phyloP scores from a whole-genome alignment of 2,888 invertebrate species.

The Stenolophus ochropezus region DNA sequence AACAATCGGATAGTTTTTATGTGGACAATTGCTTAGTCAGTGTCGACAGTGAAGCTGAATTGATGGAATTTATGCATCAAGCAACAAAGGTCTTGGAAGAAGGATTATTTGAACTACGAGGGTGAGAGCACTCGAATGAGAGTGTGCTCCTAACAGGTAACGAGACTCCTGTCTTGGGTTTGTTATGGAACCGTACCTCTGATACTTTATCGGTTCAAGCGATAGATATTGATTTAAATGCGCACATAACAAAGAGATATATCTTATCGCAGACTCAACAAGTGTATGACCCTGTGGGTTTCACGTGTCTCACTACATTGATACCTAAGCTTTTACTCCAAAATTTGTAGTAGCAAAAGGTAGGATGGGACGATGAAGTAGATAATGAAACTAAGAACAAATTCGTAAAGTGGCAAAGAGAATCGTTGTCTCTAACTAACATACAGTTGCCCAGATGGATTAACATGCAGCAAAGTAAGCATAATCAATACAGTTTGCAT shows the following conservation, averaged over 20 bases:
- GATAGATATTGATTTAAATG: not conserved
- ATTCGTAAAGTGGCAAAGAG: not conserved
- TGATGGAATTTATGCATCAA: slow-evolving; percentile 54
- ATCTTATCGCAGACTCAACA: slow-evolving; percentile 60
- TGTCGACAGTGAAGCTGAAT: not conserved
- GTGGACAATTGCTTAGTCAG: not conserved
- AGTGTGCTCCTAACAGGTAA: slow-evolving; percentile 36
- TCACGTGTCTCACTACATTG: slow-evolving; percentile 61
- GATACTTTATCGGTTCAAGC: not conserved
- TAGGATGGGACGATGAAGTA: slow-evolving; percentile 35
- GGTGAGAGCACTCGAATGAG: slow-evolving; percentile 13
- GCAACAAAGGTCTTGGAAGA: not conserved
- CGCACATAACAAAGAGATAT: slow-evolving; percentile 12
- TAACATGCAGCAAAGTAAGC: not conserved
- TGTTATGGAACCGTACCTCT: slow-evolving; percentile 49
- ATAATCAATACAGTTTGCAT: not conserved
- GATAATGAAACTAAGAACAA: not conserved
- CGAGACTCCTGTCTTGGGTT: slow-evolving; percentile 54
- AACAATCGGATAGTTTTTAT: not conserved
- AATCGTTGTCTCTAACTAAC: not conserved
- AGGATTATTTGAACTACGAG: not conserved
- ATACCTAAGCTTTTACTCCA: slow-evolving; percentile 64
- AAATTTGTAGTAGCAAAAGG: slow-evolving; percentile 55
- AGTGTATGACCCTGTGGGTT: slow-evolving; percentile 64
- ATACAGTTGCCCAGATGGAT: not conserved